These are phyloP conservation scores for Psilanteris sp. DNA, from an alignment of 1,140 invertebrate species.

Conservation along the genomic window DNA sequence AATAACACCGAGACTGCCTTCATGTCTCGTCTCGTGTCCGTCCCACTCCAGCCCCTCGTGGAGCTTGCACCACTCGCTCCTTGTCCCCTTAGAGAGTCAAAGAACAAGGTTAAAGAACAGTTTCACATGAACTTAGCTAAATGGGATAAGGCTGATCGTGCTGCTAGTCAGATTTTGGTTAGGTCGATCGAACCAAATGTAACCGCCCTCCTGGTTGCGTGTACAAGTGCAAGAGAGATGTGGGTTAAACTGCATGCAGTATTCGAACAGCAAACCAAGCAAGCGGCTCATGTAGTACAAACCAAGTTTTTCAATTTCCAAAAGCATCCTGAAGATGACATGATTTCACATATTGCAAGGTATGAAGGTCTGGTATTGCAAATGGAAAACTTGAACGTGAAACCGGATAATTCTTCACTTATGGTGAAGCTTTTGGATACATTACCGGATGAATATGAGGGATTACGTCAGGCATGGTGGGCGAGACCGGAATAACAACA, in stretches of 20 bases:
- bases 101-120: background rate
- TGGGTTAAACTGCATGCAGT: slow-evolving; percentile 67
- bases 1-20: too few species aligned
- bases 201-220: slow-evolving; percentile 46
- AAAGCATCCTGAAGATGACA: slow-evolving; percentile 36
- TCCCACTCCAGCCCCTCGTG: too few species aligned
- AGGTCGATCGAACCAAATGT: slow-evolving; percentile 29
- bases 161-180: slow-evolving; percentile 47
- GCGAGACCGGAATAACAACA: background rate
- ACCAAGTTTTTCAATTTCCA: slow-evolving; percentile 66
- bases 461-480: slow-evolving; percentile 41
- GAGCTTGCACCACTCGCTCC: too few species aligned
- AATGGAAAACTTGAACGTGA: slow-evolving; percentile 45
- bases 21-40: too few species aligned
- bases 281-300: slow-evolving; percentile 61
- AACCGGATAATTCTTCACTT: slow-evolving; percentile 45
- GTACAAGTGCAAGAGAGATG: slow-evolving; percentile 66
- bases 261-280: slow-evolving; percentile 67
- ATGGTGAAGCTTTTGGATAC: slow-evolving; percentile 47
- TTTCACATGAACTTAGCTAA: slow-evolving; percentile 10
- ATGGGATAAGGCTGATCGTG: slow-evolving; percentile 52
- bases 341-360: slow-evolving; percentile 66
- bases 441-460: slow-evolving; percentile 35
- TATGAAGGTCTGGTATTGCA: slow-evolving; percentile 61
- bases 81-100: too few species aligned